These are phyloP conservation scores for Scophthalmus maximus DNA, from an alignment of 2,113 vertebrate genomes.

Conservation along the genomic window DNA sequence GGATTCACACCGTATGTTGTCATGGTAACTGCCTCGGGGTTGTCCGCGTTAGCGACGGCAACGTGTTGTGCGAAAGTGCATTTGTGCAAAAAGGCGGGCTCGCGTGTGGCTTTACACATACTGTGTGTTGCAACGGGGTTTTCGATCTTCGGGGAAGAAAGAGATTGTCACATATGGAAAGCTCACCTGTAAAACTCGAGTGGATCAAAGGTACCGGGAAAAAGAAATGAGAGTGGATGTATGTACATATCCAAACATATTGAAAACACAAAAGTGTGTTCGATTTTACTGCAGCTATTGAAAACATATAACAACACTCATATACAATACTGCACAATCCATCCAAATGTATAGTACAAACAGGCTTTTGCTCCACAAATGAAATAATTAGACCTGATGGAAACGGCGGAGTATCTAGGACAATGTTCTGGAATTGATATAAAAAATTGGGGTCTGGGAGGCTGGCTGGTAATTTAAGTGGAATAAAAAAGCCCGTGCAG, in stretches of 20 bases:
- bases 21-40: constrained; percentile 9
- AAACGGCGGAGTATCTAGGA: constrained; percentile 15
- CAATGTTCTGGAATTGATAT: constrained; percentile 1
- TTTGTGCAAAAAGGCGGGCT: no score
- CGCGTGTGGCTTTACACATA: no score
- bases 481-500: constrained; percentile 22
- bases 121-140: no score
- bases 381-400: constrained; percentile 26
- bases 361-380: constrained; percentile 11
- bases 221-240: constrained; percentile 3
- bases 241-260: no score
- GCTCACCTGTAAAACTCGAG: constrained; percentile 8
- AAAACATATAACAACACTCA: no score
- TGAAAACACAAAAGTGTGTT: no score
- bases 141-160: not conserved
- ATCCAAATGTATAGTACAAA: not conserved
- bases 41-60: not conserved
- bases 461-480: constrained; percentile 20
- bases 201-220: constrained; percentile 17
- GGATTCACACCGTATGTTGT: constrained; percentile 5
- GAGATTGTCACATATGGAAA: not conserved
- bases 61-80: not conserved
- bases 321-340: no score
- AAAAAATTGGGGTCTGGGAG: not conserved
- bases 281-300: no score